Conservation (phyloP, 2,113 vertebrate species). For the Phocoena sinus region DNA sequence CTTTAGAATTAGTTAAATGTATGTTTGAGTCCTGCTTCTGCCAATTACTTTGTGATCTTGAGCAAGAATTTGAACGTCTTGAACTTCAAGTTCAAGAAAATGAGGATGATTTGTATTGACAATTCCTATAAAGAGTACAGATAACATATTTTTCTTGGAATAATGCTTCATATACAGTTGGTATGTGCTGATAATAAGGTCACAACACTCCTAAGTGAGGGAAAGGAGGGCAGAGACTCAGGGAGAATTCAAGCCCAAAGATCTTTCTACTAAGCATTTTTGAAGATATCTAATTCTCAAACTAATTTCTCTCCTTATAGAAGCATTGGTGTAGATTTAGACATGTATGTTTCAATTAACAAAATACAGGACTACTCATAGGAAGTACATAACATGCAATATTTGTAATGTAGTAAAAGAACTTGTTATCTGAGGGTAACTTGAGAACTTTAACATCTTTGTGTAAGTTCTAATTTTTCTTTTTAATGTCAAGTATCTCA, state of each 20-base stretch:
- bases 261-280: neutral
- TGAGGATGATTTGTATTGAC: neutral
- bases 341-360: neutral
- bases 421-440: neutral
- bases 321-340: neutral
- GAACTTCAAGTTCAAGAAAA: neutral
- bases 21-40: neutral
- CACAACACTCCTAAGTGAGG: neutral
- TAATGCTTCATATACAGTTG: neutral
- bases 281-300: neutral
- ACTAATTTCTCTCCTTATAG: neutral
- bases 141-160: neutral
- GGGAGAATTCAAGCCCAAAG: neutral
- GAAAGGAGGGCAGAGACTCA: neutral
- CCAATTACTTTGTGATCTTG: neutral
- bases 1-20: neutral
- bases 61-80: neutral
- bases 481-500: neutral
- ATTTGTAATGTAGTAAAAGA: neutral
- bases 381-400: neutral
- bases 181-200: neutral
- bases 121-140: neutral
- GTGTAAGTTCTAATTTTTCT: neutral
- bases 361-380: neutral
- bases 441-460: neutral